Evolutionary conservation across 2,797 vertebrate genomes (phyloP).

Genomic region (Enoplosus armatus): DNA sequence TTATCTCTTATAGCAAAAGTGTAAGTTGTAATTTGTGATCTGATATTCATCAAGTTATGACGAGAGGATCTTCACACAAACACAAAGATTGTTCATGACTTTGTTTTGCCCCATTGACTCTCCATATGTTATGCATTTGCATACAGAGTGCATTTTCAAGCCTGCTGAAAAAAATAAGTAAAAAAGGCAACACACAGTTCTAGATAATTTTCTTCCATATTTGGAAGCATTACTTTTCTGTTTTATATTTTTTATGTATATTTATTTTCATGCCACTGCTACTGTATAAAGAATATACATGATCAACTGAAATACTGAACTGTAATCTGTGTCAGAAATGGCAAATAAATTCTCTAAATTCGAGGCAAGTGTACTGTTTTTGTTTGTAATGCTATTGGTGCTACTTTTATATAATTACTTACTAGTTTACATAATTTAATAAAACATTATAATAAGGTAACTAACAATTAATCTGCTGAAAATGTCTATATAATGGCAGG

Average conservation of each 20-base stretch:
- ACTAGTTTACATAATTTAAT: not conserved
- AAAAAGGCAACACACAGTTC: conserved; percentile 73
- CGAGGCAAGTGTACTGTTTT: not conserved
- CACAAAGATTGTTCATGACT: conserved; percentile 12
- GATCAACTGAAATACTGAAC: conserved; percentile 68
- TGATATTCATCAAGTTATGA: conserved; percentile 46
- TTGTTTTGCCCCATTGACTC: conserved; percentile 37
- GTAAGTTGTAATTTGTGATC: conserved; percentile 44
- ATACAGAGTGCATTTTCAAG: conserved; percentile 50
- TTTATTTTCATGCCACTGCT: conserved; percentile 82
- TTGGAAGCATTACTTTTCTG: conserved; percentile 79
- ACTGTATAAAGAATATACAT: conserved; percentile 69
- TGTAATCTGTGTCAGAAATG: conserved; percentile 79
- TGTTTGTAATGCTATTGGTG: not conserved
- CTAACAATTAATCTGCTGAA: not conserved
- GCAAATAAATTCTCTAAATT: conserved; percentile 77
- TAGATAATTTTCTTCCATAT: conserved; percentile 84
- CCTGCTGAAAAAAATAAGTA: conserved; percentile 48
- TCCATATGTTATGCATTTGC: conserved; percentile 34
- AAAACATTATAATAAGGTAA: not conserved
- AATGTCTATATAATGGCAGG: not conserved
- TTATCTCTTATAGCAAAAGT: conserved; percentile 34
- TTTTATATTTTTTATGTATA: conserved; percentile 80
- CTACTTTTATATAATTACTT: not conserved
- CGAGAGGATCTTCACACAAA: conserved; percentile 19